Conservation (phyloP, 1,140 invertebrate species). For the Lepidurus couesii region DNA sequence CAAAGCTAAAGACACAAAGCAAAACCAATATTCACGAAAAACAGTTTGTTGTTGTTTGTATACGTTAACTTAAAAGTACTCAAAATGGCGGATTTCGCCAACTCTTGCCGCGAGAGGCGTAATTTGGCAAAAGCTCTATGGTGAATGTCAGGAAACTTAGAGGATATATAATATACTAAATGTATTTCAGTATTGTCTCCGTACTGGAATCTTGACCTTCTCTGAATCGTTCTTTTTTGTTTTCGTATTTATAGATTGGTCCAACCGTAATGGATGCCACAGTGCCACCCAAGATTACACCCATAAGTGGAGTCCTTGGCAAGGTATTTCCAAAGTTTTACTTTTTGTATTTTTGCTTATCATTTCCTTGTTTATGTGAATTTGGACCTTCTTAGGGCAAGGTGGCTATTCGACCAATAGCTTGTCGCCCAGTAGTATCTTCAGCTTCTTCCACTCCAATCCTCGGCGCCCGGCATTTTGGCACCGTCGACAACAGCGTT, state of each 20-base stretch:
- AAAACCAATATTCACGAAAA: too few relatives aligned
- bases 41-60: too few relatives aligned
- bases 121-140: too few relatives aligned
- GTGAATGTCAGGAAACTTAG: too few relatives aligned
- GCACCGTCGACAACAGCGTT: conserved; percentile 21
- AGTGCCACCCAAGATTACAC: conserved; percentile 29
- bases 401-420: conserved; percentile 32
- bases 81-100: too few relatives aligned
- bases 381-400: conserved; percentile 17
- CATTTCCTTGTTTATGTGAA: neutral
- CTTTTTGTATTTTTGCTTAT: neutral
- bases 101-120: too few relatives aligned
- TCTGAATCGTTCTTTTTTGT: neutral
- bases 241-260: neutral
- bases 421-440: conserved; percentile 29
- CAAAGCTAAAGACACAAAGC: too few relatives aligned
- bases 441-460: conserved; percentile 32
- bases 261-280: conserved; percentile 19
- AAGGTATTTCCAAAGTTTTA: conserved; percentile 18
- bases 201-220: too few relatives aligned
- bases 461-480: conserved; percentile 28
- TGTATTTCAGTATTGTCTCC: too few relatives aligned
- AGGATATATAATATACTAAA: too few relatives aligned
- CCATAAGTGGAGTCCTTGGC: conserved; percentile 32
- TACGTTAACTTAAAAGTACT: too few relatives aligned